Base-by-base conservation (phyloP, 2,113 vertebrate species). In the Tretioscincus oriximinensis region DNA sequence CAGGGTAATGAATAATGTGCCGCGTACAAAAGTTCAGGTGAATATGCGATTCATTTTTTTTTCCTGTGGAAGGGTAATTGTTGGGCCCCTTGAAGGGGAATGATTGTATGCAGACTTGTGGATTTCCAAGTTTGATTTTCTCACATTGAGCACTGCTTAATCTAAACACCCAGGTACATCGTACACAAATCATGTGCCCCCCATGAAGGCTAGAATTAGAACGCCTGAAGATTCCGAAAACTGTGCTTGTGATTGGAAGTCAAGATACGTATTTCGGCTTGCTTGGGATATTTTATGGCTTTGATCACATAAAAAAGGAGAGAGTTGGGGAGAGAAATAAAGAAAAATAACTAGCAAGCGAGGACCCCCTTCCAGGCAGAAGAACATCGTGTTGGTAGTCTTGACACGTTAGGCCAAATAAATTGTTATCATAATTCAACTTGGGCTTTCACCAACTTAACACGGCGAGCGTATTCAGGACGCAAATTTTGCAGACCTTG, bases 401-500 rank as follows among this genome's bases (percentile, higher is more conserved):
- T 71, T 78, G 29, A 60, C 64, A 75, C 45, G 63, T 64, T 29
- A 35, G 21, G 77, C 7, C 73, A 78, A 54, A 63, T 79, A 75
- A 66, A 61, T 24, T 49, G 64, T 75, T 29, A 73, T 26, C 73
- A 73, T 77, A 51, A 54, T 73, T 81, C 81, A 85, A 14, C 6
- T 58, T 51, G 74, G 69, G 81, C 60, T 80, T 54, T 79, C 26
- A 0, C 65, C 7, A 0, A 64, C 35, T 77, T 79, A 72, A 76
- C 45, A 41, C 66, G 1, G 60, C 29, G 65, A 79, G 47, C 63
- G 78, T 64, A 75, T 83, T 81, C 69, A 58, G 63, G 81, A 20
- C 5, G 35, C 29, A n/a, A n/a, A 41, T 81, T 88, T 79, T 77
- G 76, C 60, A 73, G 21, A 6, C 47, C 70, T 85, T 77, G 22